Evolutionary conservation across 1,140 invertebrate species (phyloP), one percentile per base, ranked within the genome.

Genomic region (Cephus cinctus): DNA sequence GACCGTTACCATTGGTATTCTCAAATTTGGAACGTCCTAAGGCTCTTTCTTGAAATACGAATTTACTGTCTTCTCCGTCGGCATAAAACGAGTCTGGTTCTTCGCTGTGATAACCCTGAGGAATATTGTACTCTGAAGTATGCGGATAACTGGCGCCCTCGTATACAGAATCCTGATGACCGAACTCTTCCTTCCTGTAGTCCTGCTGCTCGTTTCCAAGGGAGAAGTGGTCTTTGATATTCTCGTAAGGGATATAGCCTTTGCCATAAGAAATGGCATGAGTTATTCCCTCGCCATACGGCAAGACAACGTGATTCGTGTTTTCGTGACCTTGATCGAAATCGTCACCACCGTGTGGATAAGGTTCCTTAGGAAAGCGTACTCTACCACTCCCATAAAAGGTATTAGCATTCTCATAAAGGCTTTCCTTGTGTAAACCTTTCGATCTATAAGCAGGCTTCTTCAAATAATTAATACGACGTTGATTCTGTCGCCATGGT

Each of bases 181-280:
- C n/a, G n/a, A n/a, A n/a, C n/a, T n/a, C n/a, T n/a, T n/a, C n/a
- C n/a, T n/a, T n/a, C n/a, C n/a, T n/a, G n/a, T n/a, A n/a, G 18
- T 16, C 27, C 38, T 53, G 64, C 59, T 48, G 66, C 14, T 57
- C 50, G 9, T 46, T 36, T 3, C 46, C 47, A 1, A 58, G 30
- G 4, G 61, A 50, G 2, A 59, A 58, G 18, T 50, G 57, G 21
- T 54, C 45, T 19, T 68, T 67, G 18, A 62, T 22, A 12, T 54
- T 56, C 3, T 62, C 63, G 27, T 69, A 71, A 2, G 70, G 69
- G 0, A 73, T 48, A 16, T 73, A 73, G 15, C 66, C 70, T 19
- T 65, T 65, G 0, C 70, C 67, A 18, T 56, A 73, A 1, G 64
- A 43, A 2, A 69, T 35, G 3, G 50, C 55, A 30, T 68, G 63